Evolutionary conservation across 2,888 invertebrate genomes (phyloP), one percentile per base, ranked within the genome.

Genomic region (Hermaeophaga mercurialis): DNA sequence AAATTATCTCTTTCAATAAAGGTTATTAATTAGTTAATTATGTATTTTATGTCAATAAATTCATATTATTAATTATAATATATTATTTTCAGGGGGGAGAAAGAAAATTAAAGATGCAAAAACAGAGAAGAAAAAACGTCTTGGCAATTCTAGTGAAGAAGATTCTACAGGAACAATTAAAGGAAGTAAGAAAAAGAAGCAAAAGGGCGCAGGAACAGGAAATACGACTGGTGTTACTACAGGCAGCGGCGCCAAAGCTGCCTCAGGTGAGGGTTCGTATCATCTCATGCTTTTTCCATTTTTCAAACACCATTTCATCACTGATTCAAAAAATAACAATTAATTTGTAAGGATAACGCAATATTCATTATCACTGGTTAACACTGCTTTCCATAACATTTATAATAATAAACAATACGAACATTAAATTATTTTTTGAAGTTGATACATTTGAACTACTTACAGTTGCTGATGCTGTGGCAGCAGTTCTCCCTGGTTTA

Each of bases 61-160:
- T 22, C 22, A 22, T 22, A 22, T 22, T 22, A n/a, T n/a, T 22
- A 22, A 22, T 22, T 22, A 22, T 5, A 22, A 22, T 33, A 34
- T 18, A 24, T 38, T 26, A 19, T 24, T 71, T 70, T 1, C 62
- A 85, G 88, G 87, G 69, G 88, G 88, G 9, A 80, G 89, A 11
- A 88, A 88, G 69, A 89, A 88, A 70, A 79, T 81, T 0, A 86
- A 86, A 70, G 89, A 88, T 61, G 71, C 70, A 2, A 84, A 86
- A 68, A 80, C 80, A 14, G 82, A 81, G 19, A 85, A 85, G 71
- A 86, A 84, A 75, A 84, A 83, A 59, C 77, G 82, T 44, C 74
- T 76, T 18, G 79, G 77, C 19, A 78, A 78, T 64, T 79, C 79
- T 1, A 80, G 80, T 54, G 80, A 80, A 59, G 81, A 81, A 64